Base-by-base conservation (phyloP, 2,888 invertebrate genomes). In the Notodonta dromedarius region DNA sequence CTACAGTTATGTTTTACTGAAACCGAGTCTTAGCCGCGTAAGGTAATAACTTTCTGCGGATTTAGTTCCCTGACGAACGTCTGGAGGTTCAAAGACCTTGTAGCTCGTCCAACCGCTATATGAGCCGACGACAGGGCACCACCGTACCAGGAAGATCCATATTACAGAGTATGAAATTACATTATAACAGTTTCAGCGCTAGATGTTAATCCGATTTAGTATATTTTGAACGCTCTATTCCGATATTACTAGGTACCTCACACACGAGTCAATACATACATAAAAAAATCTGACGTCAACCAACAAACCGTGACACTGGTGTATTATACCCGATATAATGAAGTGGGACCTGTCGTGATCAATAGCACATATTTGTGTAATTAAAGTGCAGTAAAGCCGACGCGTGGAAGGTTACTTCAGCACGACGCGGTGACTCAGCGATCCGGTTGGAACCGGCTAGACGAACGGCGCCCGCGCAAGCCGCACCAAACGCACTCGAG, bases 401-500 rank as follows among this genome's bases (percentile, higher is more conserved):
- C 13, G 48, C 52, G 51, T 58, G 56, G 57, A 68, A 72, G 70
- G 72, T 61, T 63, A 62, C 52, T 54, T 57, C 46, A 46, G 58
- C 57, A 8, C 46, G 52, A 13, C 32, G 52, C 32, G 62, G 63
- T 87, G 85, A 88, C 78, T 88, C 87, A 88, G 73, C 70, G 71
- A 80, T 77, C 83, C 79, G 78, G 83, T 73, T 60, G 60, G 57
- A 82, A 84, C 86, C 84, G 84, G 86, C 82, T 83, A 82, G 84
- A 82, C 84, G 70, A 69, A 73, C 67, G 54, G 81, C 78, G 83
- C 84, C 78, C 78, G 80, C 80, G 75, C 80, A 76, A 53, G 46
- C 63, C 59, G 51, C 59, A 64, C 63, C 53, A 61, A 58, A 69
- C 64, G 65, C 66, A 64, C 14, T 40, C 11, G 42, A 46, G 39